A percentile compares a stretch with the other conserved stretches of the same genome.
These are phyloP conservation scores for Lagodon rhomboides DNA, from an alignment of 2,797 vertebrate species.

Conservation along the genomic window DNA sequence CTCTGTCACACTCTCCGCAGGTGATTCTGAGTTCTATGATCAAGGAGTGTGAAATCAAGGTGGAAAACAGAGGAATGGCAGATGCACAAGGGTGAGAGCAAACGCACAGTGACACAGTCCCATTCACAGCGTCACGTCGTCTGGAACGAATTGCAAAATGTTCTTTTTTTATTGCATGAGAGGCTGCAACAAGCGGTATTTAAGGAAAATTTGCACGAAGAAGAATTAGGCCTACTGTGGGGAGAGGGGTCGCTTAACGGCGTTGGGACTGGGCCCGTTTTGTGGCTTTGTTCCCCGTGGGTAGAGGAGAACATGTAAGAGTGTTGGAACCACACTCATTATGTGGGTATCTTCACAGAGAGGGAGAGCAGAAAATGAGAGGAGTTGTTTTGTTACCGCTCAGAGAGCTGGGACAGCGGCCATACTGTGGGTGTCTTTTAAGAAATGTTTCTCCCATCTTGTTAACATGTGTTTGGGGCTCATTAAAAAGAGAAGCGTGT, in stretches of 20 bases:
- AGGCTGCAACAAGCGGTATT: constrained; percentile 3
- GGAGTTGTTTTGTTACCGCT: constrained; percentile 51
- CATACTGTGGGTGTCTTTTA: constrained; percentile 56
- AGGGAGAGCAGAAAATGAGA: constrained; percentile 30
- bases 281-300: constrained; percentile 32
- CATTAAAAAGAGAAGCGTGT: constrained; percentile 42
- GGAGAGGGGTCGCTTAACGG: constrained; percentile 29
- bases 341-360: constrained; percentile 61
- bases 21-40: constrained; percentile 99
- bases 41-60: constrained; percentile 99
- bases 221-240: neutral
- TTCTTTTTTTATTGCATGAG: constrained; percentile 4
- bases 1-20: constrained; percentile 74
- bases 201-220: neutral
- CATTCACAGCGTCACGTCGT: neutral
- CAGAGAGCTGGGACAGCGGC: constrained; percentile 43
- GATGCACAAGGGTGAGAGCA: constrained; percentile 95
- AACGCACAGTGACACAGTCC: neutral
- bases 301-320: constrained; percentile 27
- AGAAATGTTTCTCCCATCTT: constrained; percentile 56
- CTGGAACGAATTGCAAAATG: neutral
- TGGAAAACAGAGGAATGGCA: constrained; percentile 96
- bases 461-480: constrained; percentile 62
- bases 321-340: constrained; percentile 57
- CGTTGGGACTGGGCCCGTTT: constrained; percentile 6